A percentile compares a stretch with the other conserved stretches of the same genome.
Conservation (phyloP, 2,797 vertebrate species). For the Sebastes taczanowskii region DNA sequence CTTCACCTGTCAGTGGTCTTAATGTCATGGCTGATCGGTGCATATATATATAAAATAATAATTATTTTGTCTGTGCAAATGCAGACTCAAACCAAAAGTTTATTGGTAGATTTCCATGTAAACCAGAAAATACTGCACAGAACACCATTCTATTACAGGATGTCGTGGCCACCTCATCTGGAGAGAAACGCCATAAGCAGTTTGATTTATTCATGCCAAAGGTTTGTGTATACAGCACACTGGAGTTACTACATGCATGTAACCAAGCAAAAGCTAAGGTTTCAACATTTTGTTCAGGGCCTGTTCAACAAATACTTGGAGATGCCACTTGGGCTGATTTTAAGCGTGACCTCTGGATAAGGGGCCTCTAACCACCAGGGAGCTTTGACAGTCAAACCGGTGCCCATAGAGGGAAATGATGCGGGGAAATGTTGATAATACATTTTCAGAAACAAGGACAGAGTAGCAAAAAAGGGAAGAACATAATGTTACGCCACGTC, state of each 20-base stretch:
- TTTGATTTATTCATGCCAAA: conserved; percentile 3
- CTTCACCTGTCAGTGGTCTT: too few species aligned
- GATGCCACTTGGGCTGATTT: not conserved
- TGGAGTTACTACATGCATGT: not conserved
- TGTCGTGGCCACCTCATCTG: not conserved
- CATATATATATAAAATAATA: too few species aligned
- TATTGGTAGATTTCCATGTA: not conserved
- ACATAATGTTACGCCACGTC: conserved; percentile 31
- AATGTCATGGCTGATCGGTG: too few species aligned
- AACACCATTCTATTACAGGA: not conserved
- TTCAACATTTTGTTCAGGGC: not conserved
- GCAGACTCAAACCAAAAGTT: not conserved
- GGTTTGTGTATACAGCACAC: not conserved
- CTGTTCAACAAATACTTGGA: not conserved
- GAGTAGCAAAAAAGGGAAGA: conserved; percentile 3
- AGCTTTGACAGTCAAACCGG: not conserved
- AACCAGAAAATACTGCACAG: not conserved
- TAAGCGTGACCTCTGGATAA: conserved; percentile 7
- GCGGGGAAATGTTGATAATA: conserved; percentile 8
- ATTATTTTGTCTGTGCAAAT: not conserved
- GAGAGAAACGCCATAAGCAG: not conserved
- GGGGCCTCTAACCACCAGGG: not conserved
- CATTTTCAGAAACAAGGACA: conserved; percentile 48
- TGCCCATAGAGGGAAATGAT: conserved; percentile 11
- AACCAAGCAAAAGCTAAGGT: not conserved